Percentiles rank a stretch among this genome's conserved stretches.
These are phyloP conservation scores for Patella depressa DNA, from an alignment of 2,888 invertebrate genomes.

Conservation along the genomic window DNA sequence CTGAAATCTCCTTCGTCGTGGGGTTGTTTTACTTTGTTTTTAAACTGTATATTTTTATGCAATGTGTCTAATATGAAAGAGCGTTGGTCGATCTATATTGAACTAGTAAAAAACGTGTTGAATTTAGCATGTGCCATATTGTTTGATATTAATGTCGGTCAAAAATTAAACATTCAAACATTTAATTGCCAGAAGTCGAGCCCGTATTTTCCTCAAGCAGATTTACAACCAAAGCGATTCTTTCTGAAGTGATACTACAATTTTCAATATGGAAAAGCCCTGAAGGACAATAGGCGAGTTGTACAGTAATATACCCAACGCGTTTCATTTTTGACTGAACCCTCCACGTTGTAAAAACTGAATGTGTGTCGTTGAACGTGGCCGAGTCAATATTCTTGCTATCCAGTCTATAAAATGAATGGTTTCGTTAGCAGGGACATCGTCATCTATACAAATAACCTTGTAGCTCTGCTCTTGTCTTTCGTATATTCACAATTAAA, in stretches of 20 bases:
- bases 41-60: too few relatives aligned
- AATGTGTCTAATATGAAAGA: too few relatives aligned
- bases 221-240: background rate
- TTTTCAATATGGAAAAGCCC: background rate
- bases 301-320: background rate
- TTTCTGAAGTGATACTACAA: conserved; percentile 5
- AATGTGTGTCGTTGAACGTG: background rate
- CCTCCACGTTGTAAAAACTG: background rate
- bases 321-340: background rate
- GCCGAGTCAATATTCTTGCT: conserved; percentile 1
- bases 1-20: too few relatives aligned
- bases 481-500: conserved; percentile 5
- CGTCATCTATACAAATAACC: background rate
- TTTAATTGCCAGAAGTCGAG: background rate
- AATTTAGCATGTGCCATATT: too few relatives aligned
- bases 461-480: conserved; percentile 3
- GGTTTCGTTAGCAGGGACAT: conserved; percentile 5
- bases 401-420: background rate
- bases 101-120: too few relatives aligned
- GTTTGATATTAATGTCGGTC: too few relatives aligned
- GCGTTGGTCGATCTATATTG: too few relatives aligned
- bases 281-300: background rate
- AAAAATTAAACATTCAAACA: background rate
- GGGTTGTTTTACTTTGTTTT: too few relatives aligned
- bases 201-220: background rate